A percentile compares a stretch with the other conserved stretches of the same genome.
Conservation (phyloP, 2,888 invertebrate genomes). For the Hylaea fasciaria region DNA sequence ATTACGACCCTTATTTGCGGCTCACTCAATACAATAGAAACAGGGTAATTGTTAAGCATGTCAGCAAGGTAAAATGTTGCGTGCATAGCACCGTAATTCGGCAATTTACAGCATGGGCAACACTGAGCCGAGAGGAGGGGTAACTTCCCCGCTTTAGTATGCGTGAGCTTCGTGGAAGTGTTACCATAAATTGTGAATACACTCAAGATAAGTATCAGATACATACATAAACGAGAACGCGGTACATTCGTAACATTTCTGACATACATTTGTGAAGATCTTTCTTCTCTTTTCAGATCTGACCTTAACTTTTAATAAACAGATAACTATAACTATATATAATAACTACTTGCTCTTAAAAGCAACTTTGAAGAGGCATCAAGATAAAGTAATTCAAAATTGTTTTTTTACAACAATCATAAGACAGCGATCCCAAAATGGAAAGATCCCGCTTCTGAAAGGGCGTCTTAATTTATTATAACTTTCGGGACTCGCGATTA, state of each 20-base stretch:
- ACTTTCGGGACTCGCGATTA: slow-evolving; percentile 43
- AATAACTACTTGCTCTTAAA: too few relatives aligned
- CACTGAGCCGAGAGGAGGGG: slow-evolving; percentile 26
- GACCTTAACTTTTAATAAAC: slow-evolving; percentile 6
- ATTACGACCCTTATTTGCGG: slow-evolving; percentile 32
- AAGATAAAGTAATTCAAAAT: slow-evolving; percentile 41
- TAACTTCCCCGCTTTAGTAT: slow-evolving; percentile 48
- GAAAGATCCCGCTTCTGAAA: slow-evolving; percentile 42
- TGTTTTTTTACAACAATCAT: slow-evolving; percentile 47
- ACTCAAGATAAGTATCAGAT: slow-evolving; percentile 51
- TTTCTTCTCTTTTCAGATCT: slow-evolving; percentile 8
- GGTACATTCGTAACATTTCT: slow-evolving; percentile 48
- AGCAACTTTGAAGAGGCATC: slow-evolving; percentile 24
- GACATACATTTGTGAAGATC: not conserved
- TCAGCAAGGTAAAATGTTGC: slow-evolving; percentile 34
- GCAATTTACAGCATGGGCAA: slow-evolving; percentile 30
- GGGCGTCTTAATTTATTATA: slow-evolving; percentile 52
- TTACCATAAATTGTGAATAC: slow-evolving; percentile 60
- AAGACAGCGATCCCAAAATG: slow-evolving; percentile 46
- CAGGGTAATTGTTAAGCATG: slow-evolving; percentile 37
- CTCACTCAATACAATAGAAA: slow-evolving; percentile 27
- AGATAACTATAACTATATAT: too few relatives aligned
- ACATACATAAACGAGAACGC: slow-evolving; percentile 38
- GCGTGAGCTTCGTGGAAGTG: slow-evolving; percentile 51
- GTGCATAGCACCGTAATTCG: slow-evolving; percentile 30